phyloP scores from a whole-genome alignment of 1,140 invertebrate species.

The Ooceraea biroi region DNA sequence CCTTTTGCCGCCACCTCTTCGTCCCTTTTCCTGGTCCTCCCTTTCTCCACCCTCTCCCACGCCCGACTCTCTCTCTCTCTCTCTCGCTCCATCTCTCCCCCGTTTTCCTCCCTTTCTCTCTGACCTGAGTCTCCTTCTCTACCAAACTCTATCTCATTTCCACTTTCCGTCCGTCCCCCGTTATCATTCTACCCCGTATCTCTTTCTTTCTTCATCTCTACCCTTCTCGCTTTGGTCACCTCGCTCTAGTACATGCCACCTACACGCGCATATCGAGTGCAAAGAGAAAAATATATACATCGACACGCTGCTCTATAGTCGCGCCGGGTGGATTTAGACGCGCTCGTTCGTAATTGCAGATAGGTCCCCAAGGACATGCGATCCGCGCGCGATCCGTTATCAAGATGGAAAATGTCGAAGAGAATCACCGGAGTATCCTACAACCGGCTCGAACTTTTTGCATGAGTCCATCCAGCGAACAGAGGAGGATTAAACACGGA shows the following conservation, averaged over 20 bases:
- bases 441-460: not conserved
- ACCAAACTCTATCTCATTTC: slow-evolving; percentile 54
- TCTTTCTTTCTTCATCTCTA: not conserved
- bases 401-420: not conserved
- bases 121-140: slow-evolving; percentile 43
- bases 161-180: not conserved
- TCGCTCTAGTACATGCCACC: slow-evolving; percentile 44
- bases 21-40: slow-evolving; percentile 65
- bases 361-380: slow-evolving; percentile 34
- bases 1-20: slow-evolving; percentile 43
- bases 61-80: slow-evolving; percentile 36
- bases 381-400: slow-evolving; percentile 28
- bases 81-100: slow-evolving; percentile 40
- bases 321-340: slow-evolving; percentile 20
- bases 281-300: slow-evolving; percentile 59
- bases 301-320: slow-evolving; percentile 46
- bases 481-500: not conserved
- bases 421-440: not conserved
- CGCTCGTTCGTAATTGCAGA: slow-evolving; percentile 46
- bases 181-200: not conserved
- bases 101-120: slow-evolving; percentile 47
- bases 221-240: slow-evolving; percentile 37
- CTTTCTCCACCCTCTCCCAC: slow-evolving; percentile 36
- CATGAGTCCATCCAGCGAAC: not conserved
- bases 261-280: slow-evolving; percentile 45